Percentiles rank a stretch among this genome's conserved stretches.
phyloP scores from a whole-genome alignment of 2,797 vertebrate genomes.

The Bufotes viridis region DNA sequence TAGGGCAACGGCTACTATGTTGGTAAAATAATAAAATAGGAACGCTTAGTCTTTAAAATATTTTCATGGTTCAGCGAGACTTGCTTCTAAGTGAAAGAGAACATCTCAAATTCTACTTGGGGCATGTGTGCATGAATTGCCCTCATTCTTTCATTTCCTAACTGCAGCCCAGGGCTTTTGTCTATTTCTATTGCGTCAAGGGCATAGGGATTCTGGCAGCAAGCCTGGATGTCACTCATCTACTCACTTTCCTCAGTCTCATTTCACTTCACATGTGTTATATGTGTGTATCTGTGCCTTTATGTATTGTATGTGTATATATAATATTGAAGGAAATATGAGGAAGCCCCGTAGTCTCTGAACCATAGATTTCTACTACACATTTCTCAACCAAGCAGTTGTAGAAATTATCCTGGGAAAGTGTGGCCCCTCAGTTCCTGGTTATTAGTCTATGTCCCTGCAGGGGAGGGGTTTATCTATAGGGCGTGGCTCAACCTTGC shows the following conservation, averaged over 20 bases:
- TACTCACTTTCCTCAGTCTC: background rate
- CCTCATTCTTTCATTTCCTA: slow-evolving; percentile 48
- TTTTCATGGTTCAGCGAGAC: slow-evolving; percentile 1
- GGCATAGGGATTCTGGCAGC: slow-evolving; percentile 17
- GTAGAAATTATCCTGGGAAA: no score
- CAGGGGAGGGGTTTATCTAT: no score
- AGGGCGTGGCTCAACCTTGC: no score
- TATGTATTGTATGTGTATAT: background rate
- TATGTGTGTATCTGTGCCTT: background rate
- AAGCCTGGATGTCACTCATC: slow-evolving; percentile 15
- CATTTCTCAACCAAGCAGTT: no score
- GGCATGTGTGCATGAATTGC: slow-evolving; percentile 46
- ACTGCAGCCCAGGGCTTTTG: slow-evolving; percentile 34
- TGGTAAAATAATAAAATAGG: background rate
- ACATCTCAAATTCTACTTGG: slow-evolving; percentile 32
- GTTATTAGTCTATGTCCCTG: no score
- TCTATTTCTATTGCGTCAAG: slow-evolving; percentile 36
- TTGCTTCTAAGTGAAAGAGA: slow-evolving; percentile 27
- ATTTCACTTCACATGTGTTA: background rate
- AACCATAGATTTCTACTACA: no score
- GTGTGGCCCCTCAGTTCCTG: no score
- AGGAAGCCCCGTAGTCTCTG: no score
- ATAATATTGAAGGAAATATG: no score
- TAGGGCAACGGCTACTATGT: background rate
- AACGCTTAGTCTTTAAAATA: background rate